These are phyloP conservation scores for Conchocele bisecta DNA, from an alignment of 2,888 invertebrate genomes.

Conservation along the genomic window DNA sequence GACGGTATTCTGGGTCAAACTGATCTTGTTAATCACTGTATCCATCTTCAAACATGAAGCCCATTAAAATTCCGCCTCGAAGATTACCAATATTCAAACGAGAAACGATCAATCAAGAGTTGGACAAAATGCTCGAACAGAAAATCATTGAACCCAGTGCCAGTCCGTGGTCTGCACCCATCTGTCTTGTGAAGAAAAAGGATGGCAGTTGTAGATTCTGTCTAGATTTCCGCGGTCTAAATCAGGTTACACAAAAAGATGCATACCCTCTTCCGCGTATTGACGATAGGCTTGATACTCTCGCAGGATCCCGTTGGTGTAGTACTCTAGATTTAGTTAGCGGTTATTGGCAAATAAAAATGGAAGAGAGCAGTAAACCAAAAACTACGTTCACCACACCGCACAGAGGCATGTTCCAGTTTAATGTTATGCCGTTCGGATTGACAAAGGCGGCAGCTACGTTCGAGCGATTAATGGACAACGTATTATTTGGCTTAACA, in stretches of 20 bases:
- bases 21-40: slow-evolving; percentile 23
- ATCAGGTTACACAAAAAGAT: slow-evolving; percentile 10
- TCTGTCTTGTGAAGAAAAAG: slow-evolving; percentile 21
- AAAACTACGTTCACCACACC: slow-evolving; percentile 23
- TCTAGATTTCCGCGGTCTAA: slow-evolving; percentile 6
- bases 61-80: slow-evolving; percentile 25
- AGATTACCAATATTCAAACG: slow-evolving; percentile 10
- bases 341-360: slow-evolving; percentile 26
- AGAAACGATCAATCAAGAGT: slow-evolving; percentile 2
- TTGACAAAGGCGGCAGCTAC: slow-evolving; percentile 16
- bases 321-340: slow-evolving; percentile 12
- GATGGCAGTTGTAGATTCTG: slow-evolving; percentile 1
- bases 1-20: slow-evolving; percentile 22
- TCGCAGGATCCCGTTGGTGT: slow-evolving; percentile 15
- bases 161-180: slow-evolving; percentile 20
- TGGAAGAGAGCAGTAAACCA: slow-evolving; percentile 1
- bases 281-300: slow-evolving; percentile 12
- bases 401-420: slow-evolving; percentile 12
- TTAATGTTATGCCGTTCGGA: slow-evolving; percentile 24
- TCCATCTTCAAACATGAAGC: slow-evolving; percentile 5
- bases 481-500: slow-evolving; percentile 6
- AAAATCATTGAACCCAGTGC: slow-evolving; percentile 19
- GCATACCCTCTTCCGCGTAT: slow-evolving; percentile 20
- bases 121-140: slow-evolving; percentile 17
- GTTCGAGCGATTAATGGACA: slow-evolving; percentile 17